A percentile compares a stretch with the other conserved stretches of the same genome.
phyloP scores from a whole-genome alignment of 92 coral and sea anemone species.

The Scolanthus callimorphus region DNA sequence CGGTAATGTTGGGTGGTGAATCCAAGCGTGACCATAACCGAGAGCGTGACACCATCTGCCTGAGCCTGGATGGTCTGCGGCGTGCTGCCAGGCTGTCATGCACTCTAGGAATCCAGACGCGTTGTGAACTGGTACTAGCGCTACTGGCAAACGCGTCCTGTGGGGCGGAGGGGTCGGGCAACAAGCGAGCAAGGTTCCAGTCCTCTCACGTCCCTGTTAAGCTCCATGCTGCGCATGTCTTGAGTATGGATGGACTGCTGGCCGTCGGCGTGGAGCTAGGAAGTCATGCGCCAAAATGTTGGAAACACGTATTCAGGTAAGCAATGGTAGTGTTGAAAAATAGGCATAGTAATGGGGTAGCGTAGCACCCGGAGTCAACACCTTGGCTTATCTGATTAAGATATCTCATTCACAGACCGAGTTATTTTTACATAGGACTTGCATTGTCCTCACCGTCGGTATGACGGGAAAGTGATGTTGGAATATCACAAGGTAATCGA shows the following conservation, averaged over 20 bases:
- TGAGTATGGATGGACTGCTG: slow-evolving; percentile 96
- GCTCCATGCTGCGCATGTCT: slow-evolving; percentile 96
- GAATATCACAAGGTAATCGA: too few relatives aligned
- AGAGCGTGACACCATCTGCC: slow-evolving; percentile 94
- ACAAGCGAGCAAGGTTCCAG: slow-evolving; percentile 49
- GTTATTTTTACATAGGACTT: too few relatives aligned
- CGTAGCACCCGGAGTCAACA: too few relatives aligned
- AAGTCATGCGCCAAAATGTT: slow-evolving; percentile 97
- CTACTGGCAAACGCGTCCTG: slow-evolving; percentile 97
- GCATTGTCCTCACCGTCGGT: too few relatives aligned
- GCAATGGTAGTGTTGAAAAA: background rate
- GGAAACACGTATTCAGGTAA: slow-evolving; percentile 99
- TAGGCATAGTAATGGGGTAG: too few relatives aligned
- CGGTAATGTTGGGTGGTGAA: slow-evolving; percentile 91
- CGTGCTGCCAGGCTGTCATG: slow-evolving; percentile 96
- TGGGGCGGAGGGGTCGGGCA: slow-evolving; percentile 76
- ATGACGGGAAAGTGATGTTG: too few relatives aligned
- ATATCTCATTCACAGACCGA: too few relatives aligned
- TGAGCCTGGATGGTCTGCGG: slow-evolving; percentile 94
- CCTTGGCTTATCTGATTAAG: too few relatives aligned
- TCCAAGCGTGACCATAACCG: slow-evolving; percentile 85
- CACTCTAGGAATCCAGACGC: slow-evolving; percentile 92
- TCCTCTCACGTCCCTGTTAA: slow-evolving; percentile 46
- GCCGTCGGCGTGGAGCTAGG: slow-evolving; percentile 98
- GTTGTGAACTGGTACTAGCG: slow-evolving; percentile 93